Evolutionary conservation across 2,797 vertebrate species (phyloP).

Genomic region (Botia almorhae): DNA sequence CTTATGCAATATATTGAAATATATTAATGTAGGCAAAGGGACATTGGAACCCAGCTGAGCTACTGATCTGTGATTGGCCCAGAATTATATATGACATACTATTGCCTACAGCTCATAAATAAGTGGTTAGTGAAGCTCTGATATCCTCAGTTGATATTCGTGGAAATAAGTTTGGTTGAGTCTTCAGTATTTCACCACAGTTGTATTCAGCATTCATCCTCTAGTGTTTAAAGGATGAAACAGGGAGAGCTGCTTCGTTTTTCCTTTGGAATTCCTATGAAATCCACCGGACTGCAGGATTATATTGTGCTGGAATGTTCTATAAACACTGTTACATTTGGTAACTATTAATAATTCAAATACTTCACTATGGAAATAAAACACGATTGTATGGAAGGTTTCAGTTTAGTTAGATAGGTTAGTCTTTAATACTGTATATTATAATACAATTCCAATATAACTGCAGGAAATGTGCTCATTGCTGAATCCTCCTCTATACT

Average conservation of each 20-base stretch:
- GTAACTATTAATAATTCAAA: background rate
- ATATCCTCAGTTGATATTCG: background rate
- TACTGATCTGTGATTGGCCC: background rate
- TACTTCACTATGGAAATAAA: no score
- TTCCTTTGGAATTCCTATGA: background rate
- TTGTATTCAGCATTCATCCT: background rate
- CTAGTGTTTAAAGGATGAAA: constrained; percentile 19
- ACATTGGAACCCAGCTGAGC: background rate
- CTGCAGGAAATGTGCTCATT: background rate
- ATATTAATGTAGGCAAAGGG: constrained; percentile 15
- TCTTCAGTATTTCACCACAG: background rate
- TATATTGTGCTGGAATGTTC: background rate
- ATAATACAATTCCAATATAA: constrained; percentile 25
- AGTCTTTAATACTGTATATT: constrained; percentile 4
- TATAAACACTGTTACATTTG: background rate
- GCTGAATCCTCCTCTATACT: no score
- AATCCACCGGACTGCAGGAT: background rate
- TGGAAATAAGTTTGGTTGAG: background rate
- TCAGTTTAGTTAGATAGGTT: no score
- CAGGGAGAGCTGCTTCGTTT: background rate
- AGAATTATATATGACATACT: background rate
- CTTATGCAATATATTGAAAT: constrained; percentile 40
- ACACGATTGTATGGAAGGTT: no score
- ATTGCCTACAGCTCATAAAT: constrained; percentile 20
- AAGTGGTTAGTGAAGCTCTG: background rate